Base-by-base conservation (phyloP, 2,797 vertebrate species). In the Enteromius argenteus region DNA sequence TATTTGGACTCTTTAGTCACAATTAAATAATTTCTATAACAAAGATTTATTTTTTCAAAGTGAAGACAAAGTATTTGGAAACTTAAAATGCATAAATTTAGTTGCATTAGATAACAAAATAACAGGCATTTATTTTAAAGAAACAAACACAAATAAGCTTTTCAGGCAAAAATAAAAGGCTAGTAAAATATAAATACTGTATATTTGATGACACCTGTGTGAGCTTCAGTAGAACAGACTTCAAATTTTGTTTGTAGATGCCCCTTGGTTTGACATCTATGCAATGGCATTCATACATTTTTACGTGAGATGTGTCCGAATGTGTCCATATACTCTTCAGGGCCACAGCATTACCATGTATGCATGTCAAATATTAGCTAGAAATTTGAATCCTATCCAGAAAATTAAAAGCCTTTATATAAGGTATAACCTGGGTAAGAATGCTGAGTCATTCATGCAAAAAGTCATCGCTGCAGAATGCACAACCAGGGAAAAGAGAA, bases 361-460 rank as follows among this genome's bases (percentile, higher is more conserved):
- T 39, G 27, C 2, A 13, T 4, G 17, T 14, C 32, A 77, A 42
- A 69, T 42, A 77, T 68, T 44, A 17, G 56, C 30, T 51, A 9
- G 5, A 83, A 53, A 62, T 62, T 30, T n/a, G 23, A 79, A 79
- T 46, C 30, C 69, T 3, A 23, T 19, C 9, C 2, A 56, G 4
- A 39, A 44, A 73, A 80, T 69, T 35, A 32, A 73, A 76, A 19
- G 60, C 27, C 35, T 84, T 86, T 86, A 86, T 84, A 58, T 17
- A 42, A 86, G 66, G 62, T 68, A 58, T 42, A 85, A 86, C 85
- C 67, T 85, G 80, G 85, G 71, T 68, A 82, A 87, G 84, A 85
- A 85, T 68, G 87, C 81, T 71, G 87, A 89, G 85, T 88, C 87
- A 88, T 78, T 83, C 75, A 86, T 87, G 85, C 84, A 84, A 87